Percentiles rank a stretch among this genome's conserved stretches.
Conservation (phyloP, 2,797 vertebrate genomes). For the Myotis pilosus region DNA sequence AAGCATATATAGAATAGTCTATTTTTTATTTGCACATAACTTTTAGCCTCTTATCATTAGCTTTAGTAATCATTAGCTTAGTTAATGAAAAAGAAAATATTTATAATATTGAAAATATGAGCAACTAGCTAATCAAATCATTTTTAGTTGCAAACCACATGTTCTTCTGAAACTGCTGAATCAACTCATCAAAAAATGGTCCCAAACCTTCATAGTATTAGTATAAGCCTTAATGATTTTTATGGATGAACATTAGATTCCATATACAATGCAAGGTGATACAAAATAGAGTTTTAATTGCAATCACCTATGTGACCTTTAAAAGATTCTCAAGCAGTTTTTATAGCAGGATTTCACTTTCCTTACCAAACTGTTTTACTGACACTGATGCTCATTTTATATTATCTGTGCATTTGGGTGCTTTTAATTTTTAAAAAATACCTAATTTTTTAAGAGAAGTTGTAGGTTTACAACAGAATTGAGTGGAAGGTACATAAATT, state of each 20-base stretch:
- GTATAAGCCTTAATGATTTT: not conserved
- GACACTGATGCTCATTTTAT: not conserved
- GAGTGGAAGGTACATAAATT: not conserved
- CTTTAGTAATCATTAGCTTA: conserved; percentile 57
- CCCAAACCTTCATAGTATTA: not conserved
- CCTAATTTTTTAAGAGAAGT: not conserved
- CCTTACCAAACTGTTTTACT: conserved; percentile 23
- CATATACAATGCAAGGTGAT: not conserved
- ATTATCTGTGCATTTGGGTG: not conserved
- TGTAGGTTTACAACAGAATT: not conserved
- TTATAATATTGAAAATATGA: conserved; percentile 55
- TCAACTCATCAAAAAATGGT: not conserved
- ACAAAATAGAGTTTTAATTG: not conserved
- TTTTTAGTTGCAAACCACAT: not conserved
- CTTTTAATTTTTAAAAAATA: not conserved
- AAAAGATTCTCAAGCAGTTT: conserved; percentile 8
- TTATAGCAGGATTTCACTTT: not conserved
- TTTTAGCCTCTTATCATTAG: conserved; percentile 55
- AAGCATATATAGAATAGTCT: not conserved
- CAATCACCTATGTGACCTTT: conserved; percentile 11
- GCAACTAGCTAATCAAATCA: not conserved
- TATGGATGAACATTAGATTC: not conserved
- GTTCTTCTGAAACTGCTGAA: not conserved
- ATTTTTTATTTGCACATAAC: conserved; percentile 30
- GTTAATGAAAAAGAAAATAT: conserved; percentile 63